phyloP scores from a whole-genome alignment of 1,140 invertebrate genomes.

The Drosophila yakuba region DNA sequence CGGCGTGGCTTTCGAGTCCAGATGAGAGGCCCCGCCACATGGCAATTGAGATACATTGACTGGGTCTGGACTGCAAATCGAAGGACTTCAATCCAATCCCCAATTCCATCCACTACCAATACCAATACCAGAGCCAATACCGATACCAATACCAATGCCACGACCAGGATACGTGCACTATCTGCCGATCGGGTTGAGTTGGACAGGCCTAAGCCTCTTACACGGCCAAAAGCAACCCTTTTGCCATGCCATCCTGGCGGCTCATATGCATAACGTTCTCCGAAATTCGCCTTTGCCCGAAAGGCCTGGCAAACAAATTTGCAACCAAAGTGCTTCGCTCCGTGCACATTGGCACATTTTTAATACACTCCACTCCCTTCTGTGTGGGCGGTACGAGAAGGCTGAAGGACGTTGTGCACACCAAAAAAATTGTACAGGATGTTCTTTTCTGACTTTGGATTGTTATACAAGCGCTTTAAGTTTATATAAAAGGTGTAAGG shows the following conservation, averaged over 20 bases:
- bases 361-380: constrained; percentile 38
- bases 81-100: constrained; percentile 1
- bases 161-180: constrained; percentile 36
- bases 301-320: constrained; percentile 44
- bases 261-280: constrained; percentile 54
- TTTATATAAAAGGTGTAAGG: too few species aligned
- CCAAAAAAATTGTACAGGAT: neutral
- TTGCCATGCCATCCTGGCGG: neutral
- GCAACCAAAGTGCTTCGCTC: constrained; percentile 48
- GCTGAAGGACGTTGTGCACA: neutral
- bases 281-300: constrained; percentile 38
- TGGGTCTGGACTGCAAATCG: constrained; percentile 23
- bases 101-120: constrained; percentile 1
- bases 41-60: constrained; percentile 47
- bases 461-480: too few species aligned
- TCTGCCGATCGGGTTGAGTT: constrained; percentile 37
- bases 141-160: constrained; percentile 8
- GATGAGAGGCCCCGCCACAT: constrained; percentile 7
- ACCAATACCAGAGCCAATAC: neutral
- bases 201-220: constrained; percentile 35
- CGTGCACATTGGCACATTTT: constrained; percentile 51
- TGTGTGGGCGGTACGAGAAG: constrained; percentile 16
- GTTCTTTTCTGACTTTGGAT: neutral
- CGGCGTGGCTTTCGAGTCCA: constrained; percentile 39
- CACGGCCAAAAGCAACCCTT: constrained; percentile 3